phyloP scores from a whole-genome alignment of 2,113 vertebrate genomes.

The Erinaceus europaeus region DNA sequence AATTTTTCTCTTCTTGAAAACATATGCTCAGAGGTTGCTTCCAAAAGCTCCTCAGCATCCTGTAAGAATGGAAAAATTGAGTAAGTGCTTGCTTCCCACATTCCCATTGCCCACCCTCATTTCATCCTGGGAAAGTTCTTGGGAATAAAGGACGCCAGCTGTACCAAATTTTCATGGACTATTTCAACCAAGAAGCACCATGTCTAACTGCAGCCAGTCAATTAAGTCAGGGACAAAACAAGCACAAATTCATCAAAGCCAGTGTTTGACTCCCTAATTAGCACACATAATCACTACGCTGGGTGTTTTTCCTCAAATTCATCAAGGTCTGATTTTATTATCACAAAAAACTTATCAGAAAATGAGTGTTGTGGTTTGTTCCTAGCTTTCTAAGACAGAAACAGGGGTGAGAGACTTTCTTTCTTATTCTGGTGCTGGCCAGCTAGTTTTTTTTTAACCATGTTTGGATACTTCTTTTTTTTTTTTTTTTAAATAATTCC shows the following conservation, averaged over 20 bases:
- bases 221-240: slow-evolving; percentile 74
- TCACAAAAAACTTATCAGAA: slow-evolving; percentile 65
- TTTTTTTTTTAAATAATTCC: slow-evolving; percentile 70
- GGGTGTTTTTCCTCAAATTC: slow-evolving; percentile 64
- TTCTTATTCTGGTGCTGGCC: slow-evolving; percentile 56
- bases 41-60: background rate
- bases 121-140: background rate
- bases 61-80: background rate
- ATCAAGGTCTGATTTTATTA: slow-evolving; percentile 79
- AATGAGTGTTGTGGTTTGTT: slow-evolving; percentile 61
- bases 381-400: slow-evolving; percentile 27
- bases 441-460: slow-evolving; percentile 66
- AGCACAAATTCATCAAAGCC: slow-evolving; percentile 69
- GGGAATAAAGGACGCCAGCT: background rate
- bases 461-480: slow-evolving; percentile 68
- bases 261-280: slow-evolving; percentile 75
- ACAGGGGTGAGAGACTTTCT: slow-evolving; percentile 50
- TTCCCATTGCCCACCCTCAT: background rate
- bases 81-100: background rate
- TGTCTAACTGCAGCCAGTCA: slow-evolving; percentile 57
- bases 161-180: slow-evolving; percentile 40
- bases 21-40: slow-evolving; percentile 26
- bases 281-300: slow-evolving; percentile 59
- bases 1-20: no score
- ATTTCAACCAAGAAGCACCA: slow-evolving; percentile 44